These are phyloP conservation scores for Darevskia nairensis DNA, from an alignment of 2,797 vertebrate genomes.

Conservation along the genomic window DNA sequence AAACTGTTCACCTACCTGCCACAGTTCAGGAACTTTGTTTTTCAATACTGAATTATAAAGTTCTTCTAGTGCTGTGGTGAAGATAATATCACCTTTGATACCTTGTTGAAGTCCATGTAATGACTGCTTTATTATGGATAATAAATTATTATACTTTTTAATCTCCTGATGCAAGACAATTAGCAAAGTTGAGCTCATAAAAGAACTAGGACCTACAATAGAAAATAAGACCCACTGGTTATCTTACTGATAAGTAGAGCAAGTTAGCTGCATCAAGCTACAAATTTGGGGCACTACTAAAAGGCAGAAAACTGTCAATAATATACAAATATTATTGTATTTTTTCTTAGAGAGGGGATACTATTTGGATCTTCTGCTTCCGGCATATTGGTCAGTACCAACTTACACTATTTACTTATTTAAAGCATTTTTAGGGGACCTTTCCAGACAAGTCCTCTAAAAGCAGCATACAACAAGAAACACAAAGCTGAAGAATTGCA, in stretches of 20 bases:
- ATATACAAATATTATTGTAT: neutral
- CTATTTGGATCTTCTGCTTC: neutral
- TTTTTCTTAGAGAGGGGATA: neutral
- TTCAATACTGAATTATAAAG: constrained; percentile 60
- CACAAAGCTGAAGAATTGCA: neutral
- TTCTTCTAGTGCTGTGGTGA: constrained; percentile 71
- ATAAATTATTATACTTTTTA: constrained; percentile 68
- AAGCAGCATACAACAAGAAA: neutral
- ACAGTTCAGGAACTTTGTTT: constrained; percentile 61
- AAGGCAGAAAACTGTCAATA: neutral
- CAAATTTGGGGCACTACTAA: neutral
- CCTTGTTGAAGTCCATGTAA: constrained; percentile 67
- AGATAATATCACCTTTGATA: constrained; percentile 67
- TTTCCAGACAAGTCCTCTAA: neutral
- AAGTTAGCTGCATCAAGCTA: neutral
- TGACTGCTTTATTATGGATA: constrained; percentile 67
- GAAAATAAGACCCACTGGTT: neutral
- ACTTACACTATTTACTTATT: neutral
- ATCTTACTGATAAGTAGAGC: neutral
- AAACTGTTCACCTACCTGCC: constrained; percentile 67
- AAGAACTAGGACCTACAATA: constrained; percentile 58
- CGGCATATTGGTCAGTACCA: no score
- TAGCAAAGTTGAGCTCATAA: constrained; percentile 66
- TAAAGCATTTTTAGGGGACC: neutral
- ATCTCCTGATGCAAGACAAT: constrained; percentile 74